phyloP scores from a whole-genome alignment of 2,113 vertebrate genomes.

The Tupaia chinensis region DNA sequence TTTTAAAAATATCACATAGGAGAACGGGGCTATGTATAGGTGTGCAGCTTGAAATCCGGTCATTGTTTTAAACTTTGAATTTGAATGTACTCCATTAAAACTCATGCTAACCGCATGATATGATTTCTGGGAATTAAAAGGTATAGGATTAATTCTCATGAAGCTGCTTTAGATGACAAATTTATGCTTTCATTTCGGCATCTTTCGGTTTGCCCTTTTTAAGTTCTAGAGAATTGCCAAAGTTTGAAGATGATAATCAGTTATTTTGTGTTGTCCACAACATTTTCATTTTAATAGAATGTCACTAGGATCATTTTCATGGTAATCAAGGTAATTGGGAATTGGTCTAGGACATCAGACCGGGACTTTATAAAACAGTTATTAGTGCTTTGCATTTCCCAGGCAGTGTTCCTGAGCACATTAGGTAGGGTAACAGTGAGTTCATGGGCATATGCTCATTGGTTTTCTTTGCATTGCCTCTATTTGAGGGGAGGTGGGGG shows the following conservation, averaged over 20 bases:
- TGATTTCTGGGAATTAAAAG: constrained; percentile 24
- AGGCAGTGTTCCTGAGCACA: constrained; percentile 42
- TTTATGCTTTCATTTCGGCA: constrained; percentile 11
- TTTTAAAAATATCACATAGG: neutral
- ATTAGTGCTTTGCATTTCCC: constrained; percentile 23
- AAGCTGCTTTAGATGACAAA: neutral
- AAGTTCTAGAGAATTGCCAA: constrained; percentile 45
- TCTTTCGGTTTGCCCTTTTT: constrained; percentile 28
- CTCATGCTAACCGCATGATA: neutral
- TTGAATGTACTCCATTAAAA: neutral
- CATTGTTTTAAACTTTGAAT: constrained; percentile 21
- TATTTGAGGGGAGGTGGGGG: neutral
- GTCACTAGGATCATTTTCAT: constrained; percentile 29
- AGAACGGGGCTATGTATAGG: neutral
- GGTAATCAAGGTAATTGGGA: constrained; percentile 3
- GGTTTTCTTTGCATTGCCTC: constrained; percentile 55
- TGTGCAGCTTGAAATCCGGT: neutral
- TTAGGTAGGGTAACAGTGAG: constrained; percentile 63
- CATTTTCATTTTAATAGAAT: constrained; percentile 58
- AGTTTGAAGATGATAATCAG: constrained; percentile 50
- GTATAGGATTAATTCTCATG: neutral
- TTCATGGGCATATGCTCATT: constrained; percentile 70
- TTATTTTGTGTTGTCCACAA: neutral
- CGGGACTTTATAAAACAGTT: constrained; percentile 23
- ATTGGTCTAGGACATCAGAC: constrained; percentile 24